phyloP scores from a whole-genome alignment of 2,888 invertebrate species.

The Agonopterix arenella region DNA sequence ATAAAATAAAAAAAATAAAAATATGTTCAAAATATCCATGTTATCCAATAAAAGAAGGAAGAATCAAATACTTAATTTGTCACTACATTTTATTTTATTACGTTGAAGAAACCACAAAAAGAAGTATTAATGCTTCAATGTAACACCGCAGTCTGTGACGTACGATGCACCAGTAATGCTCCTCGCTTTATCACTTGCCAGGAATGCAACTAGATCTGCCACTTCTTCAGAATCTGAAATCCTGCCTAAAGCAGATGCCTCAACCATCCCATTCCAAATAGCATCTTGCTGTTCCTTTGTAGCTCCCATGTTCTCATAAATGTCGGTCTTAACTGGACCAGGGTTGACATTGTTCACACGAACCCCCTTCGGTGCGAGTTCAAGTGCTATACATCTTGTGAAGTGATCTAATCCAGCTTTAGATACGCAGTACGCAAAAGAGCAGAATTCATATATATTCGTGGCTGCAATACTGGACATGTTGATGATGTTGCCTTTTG shows the following conservation, averaged over 20 bases:
- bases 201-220: not conserved
- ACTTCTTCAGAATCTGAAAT: not conserved
- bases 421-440: not conserved
- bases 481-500: conserved; percentile 33
- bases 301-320: conserved; percentile 33
- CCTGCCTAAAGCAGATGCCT: not conserved
- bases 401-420: conserved; percentile 18
- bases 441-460: conserved; percentile 3
- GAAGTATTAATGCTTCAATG: not conserved
- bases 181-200: not conserved
- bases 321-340: conserved; percentile 51
- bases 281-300: not conserved
- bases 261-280: not conserved
- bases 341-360: conserved; percentile 65
- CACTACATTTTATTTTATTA: too few relatives aligned
- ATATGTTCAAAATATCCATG: too few relatives aligned
- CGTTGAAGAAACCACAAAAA: too few relatives aligned
- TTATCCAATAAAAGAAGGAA: too few relatives aligned
- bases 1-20: too few relatives aligned
- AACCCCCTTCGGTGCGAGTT: conserved; percentile 81
- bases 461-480: conserved; percentile 19
- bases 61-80: too few relatives aligned
- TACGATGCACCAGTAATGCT: not conserved
- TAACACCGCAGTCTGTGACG: not conserved
- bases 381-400: conserved; percentile 59